Evolutionary conservation across 2,888 invertebrate species (phyloP), one percentile per base, ranked within the genome.

Genomic region (Monopis laevigella): DNA sequence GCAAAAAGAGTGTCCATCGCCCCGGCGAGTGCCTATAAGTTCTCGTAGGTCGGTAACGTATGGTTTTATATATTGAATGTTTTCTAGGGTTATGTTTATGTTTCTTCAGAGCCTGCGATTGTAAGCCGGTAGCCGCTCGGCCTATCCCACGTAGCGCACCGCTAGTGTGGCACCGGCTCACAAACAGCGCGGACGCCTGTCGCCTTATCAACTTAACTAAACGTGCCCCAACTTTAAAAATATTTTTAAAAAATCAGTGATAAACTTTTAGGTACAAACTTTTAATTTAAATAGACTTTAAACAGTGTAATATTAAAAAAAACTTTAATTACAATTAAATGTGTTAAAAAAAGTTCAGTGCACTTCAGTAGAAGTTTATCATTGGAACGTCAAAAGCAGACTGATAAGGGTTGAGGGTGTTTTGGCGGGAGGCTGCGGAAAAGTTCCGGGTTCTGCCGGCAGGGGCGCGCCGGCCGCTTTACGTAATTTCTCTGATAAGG

Each of bases 151-250:
- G 51, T 29, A 52, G 41, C 41, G 44, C 52, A 51, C 50, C 53
- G 54, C 68, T 74, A 78, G 78, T 78, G 74, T 65, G 59, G 64
- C 63, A 70, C 73, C 58, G 58, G 58, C 66, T 55, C 54, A 68
- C 57, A 55, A 52, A 55, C 62, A 62, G 55, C 55, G 48, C 72
- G 75, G 77, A 68, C 78, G 78, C 67, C 55, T 60, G 62, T 50
- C 49, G 51, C 53, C 46, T 39, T 44, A n/a, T n/a, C n/a, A n/a
- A n/a, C n/a, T 40, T 42, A 30, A 38, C 47, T 21, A 36, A 36
- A 19, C 65, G 69, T 65, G 68, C 68, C 63, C 63, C 61, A 42
- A 45, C 51, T 49, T 49, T 46, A 50, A 55, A 51, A 51, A n/a
- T n/a, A n/a, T n/a, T n/a, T n/a, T n/a, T 36, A 21, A 21, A 32